phyloP scores from a whole-genome alignment of 2,113 vertebrate species.

The Solea solea region DNA sequence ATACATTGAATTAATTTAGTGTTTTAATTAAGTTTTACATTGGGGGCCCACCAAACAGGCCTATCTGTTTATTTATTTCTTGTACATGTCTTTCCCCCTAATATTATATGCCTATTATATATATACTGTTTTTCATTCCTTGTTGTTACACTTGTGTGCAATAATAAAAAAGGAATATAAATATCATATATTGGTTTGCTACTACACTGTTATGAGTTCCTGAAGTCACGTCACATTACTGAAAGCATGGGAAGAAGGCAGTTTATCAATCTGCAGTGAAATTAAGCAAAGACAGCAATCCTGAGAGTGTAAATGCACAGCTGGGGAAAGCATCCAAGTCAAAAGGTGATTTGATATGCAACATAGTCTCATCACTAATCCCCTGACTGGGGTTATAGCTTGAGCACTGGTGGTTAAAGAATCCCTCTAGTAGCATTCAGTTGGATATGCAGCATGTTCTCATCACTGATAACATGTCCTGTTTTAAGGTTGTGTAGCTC shows the following conservation, averaged over 20 bases:
- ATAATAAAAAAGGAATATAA: background rate
- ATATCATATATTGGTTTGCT: background rate
- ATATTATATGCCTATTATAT: no score
- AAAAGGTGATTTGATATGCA: constrained; percentile 64
- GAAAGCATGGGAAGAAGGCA: constrained; percentile 2
- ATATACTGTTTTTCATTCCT: background rate
- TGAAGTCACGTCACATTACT: background rate
- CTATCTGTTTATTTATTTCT: no score
- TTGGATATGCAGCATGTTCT: constrained; percentile 40
- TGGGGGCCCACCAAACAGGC: no score
- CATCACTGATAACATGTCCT: constrained; percentile 42
- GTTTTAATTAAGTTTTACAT: no score
- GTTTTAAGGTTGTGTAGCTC: constrained; percentile 38
- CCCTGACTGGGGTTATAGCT: constrained; percentile 47
- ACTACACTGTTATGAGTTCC: constrained; percentile 9
- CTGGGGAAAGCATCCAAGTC: constrained; percentile 39
- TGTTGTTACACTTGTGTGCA: no score
- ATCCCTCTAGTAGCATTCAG: constrained; percentile 49
- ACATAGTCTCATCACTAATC: constrained; percentile 55
- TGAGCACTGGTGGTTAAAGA: constrained; percentile 40
- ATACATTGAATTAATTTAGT: no score
- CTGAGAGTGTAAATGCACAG: constrained; percentile 10
- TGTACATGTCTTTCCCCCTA: no score
- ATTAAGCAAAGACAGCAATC: background rate
- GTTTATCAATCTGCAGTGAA: constrained; percentile 17